A percentile compares a stretch with the other conserved stretches of the same genome.
Conservation (phyloP, 2,113 vertebrate species). For the Numenius arquata region DNA sequence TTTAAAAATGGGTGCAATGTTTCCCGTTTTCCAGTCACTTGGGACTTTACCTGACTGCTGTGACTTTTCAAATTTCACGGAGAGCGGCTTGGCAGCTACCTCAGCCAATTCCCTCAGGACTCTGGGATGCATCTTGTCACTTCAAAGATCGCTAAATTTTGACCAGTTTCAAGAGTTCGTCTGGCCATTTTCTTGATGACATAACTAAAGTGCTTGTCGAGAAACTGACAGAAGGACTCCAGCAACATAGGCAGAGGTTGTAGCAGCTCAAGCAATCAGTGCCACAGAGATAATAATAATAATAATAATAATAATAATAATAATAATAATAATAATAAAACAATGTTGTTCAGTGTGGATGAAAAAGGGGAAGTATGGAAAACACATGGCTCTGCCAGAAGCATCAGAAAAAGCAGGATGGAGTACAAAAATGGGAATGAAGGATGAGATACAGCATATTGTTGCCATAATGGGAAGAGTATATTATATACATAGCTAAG, state of each 20-base stretch:
- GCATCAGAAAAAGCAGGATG: background rate
- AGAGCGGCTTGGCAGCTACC: background rate
- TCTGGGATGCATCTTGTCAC: background rate
- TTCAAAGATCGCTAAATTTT: slow-evolving; percentile 20
- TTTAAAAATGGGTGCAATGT: background rate
- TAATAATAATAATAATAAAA: background rate
- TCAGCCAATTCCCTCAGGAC: background rate
- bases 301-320: background rate
- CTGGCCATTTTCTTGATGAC: background rate
- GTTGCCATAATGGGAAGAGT: background rate
- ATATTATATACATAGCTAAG: background rate
- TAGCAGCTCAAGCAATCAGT: background rate
- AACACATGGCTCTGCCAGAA: background rate
- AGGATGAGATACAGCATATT: background rate
- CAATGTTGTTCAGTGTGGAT: background rate
- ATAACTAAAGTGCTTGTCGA: background rate
- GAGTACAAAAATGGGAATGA: background rate
- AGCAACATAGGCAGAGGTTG: background rate
- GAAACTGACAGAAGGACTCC: background rate
- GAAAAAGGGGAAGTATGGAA: background rate
- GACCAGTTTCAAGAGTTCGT: background rate
- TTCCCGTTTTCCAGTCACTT: background rate
- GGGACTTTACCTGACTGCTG: background rate
- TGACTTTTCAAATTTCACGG: background rate
- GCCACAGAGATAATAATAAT: background rate